Evolutionary conservation across 92 coral and sea anemone genomes (phyloP).

Genomic region (Phymanthus crucifer): DNA sequence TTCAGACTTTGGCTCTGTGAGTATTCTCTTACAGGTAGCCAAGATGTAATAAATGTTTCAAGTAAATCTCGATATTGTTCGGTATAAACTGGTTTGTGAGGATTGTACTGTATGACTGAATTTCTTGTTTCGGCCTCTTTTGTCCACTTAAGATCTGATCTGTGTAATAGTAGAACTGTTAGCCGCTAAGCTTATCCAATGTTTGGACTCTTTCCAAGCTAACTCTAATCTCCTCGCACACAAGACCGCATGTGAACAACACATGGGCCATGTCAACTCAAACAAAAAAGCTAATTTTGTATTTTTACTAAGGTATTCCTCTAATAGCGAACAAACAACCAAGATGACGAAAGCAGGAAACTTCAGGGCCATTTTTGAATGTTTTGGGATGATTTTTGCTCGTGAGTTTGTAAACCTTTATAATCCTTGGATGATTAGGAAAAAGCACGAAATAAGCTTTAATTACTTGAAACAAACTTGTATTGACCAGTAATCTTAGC

Average conservation of each 20-base stretch:
- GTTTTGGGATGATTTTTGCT: neutral
- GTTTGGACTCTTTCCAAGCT: conserved; percentile 26
- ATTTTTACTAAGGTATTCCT: neutral
- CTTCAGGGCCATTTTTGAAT: neutral
- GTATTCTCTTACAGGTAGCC: neutral
- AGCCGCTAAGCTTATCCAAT: neutral
- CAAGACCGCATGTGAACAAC: conserved; percentile 21
- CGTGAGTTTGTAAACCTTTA: neutral
- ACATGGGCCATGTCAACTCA: conserved; percentile 3
- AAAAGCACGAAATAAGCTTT: neutral
- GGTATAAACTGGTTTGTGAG: neutral
- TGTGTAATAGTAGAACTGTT: neutral
- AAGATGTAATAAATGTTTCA: neutral
- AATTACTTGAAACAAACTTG: neutral
- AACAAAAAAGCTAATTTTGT: conserved; percentile 1
- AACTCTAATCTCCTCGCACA: conserved; percentile 9
- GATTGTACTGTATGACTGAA: neutral
- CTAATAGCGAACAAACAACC: neutral
- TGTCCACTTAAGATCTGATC: neutral
- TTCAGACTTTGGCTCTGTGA: neutral
- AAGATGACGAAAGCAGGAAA: conserved; percentile 24
- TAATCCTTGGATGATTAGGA: neutral
- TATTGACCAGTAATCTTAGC: neutral
- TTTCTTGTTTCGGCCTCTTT: neutral
- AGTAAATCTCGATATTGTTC: neutral